A percentile compares a stretch with the other conserved stretches of the same genome.
phyloP scores from a whole-genome alignment of 2,113 vertebrate species.

The Morone chrysops region DNA sequence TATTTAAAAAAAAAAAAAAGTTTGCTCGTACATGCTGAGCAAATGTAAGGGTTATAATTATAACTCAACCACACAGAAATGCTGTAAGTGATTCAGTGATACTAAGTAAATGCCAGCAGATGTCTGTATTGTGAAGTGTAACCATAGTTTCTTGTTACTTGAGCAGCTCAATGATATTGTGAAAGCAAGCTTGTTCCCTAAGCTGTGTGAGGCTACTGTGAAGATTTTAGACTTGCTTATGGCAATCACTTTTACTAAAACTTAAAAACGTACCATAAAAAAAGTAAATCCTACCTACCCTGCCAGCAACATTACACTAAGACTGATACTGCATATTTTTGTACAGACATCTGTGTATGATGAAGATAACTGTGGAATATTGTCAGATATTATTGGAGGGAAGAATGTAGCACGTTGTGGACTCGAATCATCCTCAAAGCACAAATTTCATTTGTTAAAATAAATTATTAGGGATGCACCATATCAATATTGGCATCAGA shows the following conservation, averaged over 20 bases:
- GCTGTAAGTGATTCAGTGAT: not conserved
- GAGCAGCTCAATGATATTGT: conserved; percentile 69
- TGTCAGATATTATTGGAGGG: conserved; percentile 64
- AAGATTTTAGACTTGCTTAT: conserved; percentile 65
- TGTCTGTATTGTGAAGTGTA: conserved; percentile 70
- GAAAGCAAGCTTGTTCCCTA: conserved; percentile 58
- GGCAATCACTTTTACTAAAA: conserved; percentile 76
- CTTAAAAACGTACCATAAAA: conserved; percentile 31
- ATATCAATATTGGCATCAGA: conserved; percentile 11
- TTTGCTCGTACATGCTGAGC: not conserved
- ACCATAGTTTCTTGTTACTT: conserved; percentile 69
- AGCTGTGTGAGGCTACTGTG: conserved; percentile 67
- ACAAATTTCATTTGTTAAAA: conserved; percentile 42
- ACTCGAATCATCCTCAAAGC: conserved; percentile 60
- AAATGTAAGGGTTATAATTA: not conserved
- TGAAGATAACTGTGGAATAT: conserved; percentile 62
- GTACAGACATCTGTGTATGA: conserved; percentile 73
- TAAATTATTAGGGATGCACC: conserved; percentile 23
- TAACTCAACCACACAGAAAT: not conserved
- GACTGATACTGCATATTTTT: conserved; percentile 73
- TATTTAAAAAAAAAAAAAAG: not conserved
- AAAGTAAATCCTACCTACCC: conserved; percentile 54
- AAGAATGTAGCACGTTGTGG: conserved; percentile 68
- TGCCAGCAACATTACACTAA: conserved; percentile 64
- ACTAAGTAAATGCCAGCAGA: conserved; percentile 66